Evolutionary conservation across 64 coral and sea anemone species (phyloP), one percentile per base, ranked within the genome.

Genomic region (Stichodactyla helianthus): DNA sequence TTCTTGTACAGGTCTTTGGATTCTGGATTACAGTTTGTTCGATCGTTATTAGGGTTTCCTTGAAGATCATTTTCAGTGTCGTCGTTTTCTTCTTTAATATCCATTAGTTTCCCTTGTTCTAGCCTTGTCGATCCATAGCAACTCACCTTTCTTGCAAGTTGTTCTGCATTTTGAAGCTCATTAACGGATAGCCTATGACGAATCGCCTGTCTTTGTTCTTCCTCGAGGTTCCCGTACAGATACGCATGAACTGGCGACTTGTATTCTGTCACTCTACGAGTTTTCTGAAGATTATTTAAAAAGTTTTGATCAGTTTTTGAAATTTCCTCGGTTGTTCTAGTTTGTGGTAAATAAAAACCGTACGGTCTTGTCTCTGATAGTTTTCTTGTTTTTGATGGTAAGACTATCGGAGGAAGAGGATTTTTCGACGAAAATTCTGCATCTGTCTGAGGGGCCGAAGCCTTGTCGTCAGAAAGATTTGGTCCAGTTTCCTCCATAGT

Each of bases 351-450:
- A 28, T 81, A 54, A 81, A 81, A 81, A 8, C 78, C 78, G 8
- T 81, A 54, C 17, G 78, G 78, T 54, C 52, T 51, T 9, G 12
- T 54, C 50, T 81, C 78, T 4, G 78, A 74, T 27, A 74, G 27
- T 27, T n/a, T 31, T 74, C 26, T 74, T 74, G 25, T 74, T 81
- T 81, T 51, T 18, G 51, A 0, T 54, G 52, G 50, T 81, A 15
- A 50, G 11, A 54, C 10, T 81, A 86, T 55, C 14, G 84, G 89
- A 27, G 89, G 89, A 57, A 91, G 84, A 7, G 59, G 25, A n/a
- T 31, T 65, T 76, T 55, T 91, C 0, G 77, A 79, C 6, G 15
- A 50, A 79, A 12, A 15, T 6, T 52, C 27, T 4, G 51, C 12
- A 6, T 54, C 52, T 81, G 13, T 52, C 20, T 31, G 23, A 74